These are phyloP conservation scores for Chymomyza procnemis DNA, from an alignment of 2,888 invertebrate species.

Conservation along the genomic window DNA sequence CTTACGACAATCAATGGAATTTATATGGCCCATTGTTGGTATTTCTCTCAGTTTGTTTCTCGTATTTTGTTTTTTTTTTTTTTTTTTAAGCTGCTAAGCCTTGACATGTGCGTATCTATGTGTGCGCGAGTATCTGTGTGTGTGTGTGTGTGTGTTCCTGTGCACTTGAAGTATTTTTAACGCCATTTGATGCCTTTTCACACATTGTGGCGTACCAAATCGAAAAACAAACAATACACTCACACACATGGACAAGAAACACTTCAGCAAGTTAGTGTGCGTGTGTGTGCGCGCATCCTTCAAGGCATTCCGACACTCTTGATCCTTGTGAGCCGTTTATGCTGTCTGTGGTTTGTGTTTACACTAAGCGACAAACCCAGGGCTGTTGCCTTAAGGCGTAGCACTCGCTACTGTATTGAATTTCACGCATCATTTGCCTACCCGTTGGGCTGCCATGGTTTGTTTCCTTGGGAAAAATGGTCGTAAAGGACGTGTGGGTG, in stretches of 20 bases:
- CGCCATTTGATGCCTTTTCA: constrained; percentile 73
- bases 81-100: constrained; percentile 11
- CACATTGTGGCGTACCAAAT: constrained; percentile 50
- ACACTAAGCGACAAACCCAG: constrained; percentile 45
- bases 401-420: constrained; percentile 56
- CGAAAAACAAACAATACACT: constrained; percentile 56
- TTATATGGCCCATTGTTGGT: constrained; percentile 42
- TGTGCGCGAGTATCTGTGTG: constrained; percentile 13
- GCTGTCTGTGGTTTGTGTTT: constrained; percentile 60
- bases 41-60: not conserved
- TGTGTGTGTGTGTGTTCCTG: constrained; percentile 30
- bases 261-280: constrained; percentile 52
- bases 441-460: constrained; percentile 43
- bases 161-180: constrained; percentile 65
- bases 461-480: constrained; percentile 17
- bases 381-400: not conserved
- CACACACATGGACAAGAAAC: constrained; percentile 36
- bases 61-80: not conserved
- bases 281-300: constrained; percentile 33
- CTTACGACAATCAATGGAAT: constrained; percentile 71
- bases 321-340: constrained; percentile 40
- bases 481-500: constrained; percentile 20
- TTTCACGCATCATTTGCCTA: constrained; percentile 68
- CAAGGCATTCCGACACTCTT: constrained; percentile 37
- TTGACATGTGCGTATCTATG: constrained; percentile 7